These are phyloP conservation scores for Drosophila paucipuncta DNA, from an alignment of 2,888 invertebrate genomes.

Conservation along the genomic window DNA sequence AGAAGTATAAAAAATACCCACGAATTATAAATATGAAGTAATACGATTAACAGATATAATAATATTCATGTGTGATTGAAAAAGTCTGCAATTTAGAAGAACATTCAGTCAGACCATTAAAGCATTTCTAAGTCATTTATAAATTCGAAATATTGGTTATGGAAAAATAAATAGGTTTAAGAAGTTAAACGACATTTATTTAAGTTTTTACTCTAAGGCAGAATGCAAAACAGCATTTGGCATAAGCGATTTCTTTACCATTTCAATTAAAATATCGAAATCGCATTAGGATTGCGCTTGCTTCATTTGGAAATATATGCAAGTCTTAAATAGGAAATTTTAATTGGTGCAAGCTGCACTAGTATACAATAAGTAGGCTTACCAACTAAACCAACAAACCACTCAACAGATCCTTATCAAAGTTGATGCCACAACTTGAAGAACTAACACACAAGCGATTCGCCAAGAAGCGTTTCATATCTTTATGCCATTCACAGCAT, in stretches of 20 bases:
- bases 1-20: background rate
- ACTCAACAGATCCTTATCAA: conserved; percentile 36
- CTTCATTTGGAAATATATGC: background rate
- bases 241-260: background rate
- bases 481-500: conserved; percentile 56
- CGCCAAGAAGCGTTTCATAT: conserved; percentile 48
- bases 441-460: conserved; percentile 29
- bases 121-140: background rate
- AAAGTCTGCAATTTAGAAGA: background rate
- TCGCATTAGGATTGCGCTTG: background rate
- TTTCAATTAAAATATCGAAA: background rate
- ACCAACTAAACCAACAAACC: conserved; percentile 3
- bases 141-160: background rate
- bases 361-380: background rate
- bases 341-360: background rate
- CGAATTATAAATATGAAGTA: background rate
- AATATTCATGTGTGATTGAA: no score
- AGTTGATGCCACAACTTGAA: conserved; percentile 27
- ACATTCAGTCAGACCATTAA: background rate
- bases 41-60: background rate
- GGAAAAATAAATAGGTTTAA: no score
- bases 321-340: background rate
- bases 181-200: no score
- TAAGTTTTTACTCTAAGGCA: no score
- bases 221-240: no score